phyloP scores from a whole-genome alignment of 2,113 vertebrate species.

The Corythornis madagascariensis region DNA sequence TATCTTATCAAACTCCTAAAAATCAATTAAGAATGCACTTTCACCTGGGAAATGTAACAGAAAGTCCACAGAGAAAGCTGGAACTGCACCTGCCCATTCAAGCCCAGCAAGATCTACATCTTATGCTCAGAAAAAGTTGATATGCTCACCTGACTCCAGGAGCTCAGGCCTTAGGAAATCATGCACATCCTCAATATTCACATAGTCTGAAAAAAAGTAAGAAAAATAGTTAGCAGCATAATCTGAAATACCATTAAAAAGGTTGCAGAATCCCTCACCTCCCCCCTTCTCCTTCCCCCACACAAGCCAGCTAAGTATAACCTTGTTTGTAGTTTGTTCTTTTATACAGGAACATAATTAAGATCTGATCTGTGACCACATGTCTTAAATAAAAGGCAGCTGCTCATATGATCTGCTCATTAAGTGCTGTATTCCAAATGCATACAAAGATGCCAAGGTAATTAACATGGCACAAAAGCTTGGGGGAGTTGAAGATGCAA shows the following conservation, averaged over 20 bases:
- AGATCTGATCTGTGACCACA: conserved; percentile 27
- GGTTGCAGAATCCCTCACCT: neutral
- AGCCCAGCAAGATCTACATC: neutral
- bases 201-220: neutral
- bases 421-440: conserved; percentile 36
- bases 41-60: neutral
- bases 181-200: neutral
- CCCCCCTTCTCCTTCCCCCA: neutral
- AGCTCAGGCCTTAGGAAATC: neutral
- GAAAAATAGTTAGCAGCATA: neutral
- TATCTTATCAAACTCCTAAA: too few relatives aligned
- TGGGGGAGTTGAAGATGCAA: neutral
- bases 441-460: conserved; percentile 36
- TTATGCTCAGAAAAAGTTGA: neutral
- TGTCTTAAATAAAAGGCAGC: conserved; percentile 61
- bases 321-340: conserved; percentile 30
- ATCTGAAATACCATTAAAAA: neutral
- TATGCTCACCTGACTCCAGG: neutral
- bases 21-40: neutral
- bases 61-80: neutral
- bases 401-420: conserved; percentile 57
- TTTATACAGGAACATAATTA: conserved; percentile 49
- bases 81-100: neutral
- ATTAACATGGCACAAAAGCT: conserved; percentile 52
- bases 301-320: neutral